phyloP scores from a whole-genome alignment of 30 jellyfish, hydroid and myxozoan genomes.

The Aurelia sp. region DNA sequence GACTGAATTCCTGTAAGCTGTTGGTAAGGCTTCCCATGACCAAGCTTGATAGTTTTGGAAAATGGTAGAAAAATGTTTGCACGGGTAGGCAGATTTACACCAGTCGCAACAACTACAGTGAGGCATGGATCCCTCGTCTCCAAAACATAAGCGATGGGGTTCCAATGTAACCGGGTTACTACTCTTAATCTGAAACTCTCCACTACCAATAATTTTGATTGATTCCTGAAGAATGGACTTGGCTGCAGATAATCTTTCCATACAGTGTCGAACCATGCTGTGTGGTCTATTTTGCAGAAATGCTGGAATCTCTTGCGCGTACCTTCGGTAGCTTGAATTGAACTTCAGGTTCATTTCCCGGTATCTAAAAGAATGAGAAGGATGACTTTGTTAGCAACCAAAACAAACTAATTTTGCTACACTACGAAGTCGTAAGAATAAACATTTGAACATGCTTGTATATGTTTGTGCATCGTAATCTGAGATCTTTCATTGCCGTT shows the following conservation, averaged over 20 bases:
- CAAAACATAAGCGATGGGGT: constrained; percentile 28
- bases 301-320: constrained; percentile 9
- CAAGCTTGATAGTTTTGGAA: constrained; percentile 7
- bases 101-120: constrained; percentile 38
- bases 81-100: constrained; percentile 20
- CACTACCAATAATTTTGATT: constrained; percentile 4
- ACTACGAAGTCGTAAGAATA: too few species aligned
- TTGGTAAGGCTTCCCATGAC: constrained; percentile 37
- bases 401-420: too few species aligned
- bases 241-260: constrained; percentile 18
- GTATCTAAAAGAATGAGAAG: not conserved
- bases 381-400: not conserved
- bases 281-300: constrained; percentile 35
- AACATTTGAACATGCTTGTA: not conserved
- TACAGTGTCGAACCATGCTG: constrained; percentile 28
- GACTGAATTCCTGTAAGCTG: constrained; percentile 29
- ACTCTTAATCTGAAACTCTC: constrained; percentile 8
- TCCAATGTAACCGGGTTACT: constrained; percentile 12
- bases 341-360: not conserved
- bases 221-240: not conserved
- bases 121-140: constrained; percentile 48
- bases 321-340: not conserved
- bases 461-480: not conserved
- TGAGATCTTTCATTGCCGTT: too few species aligned
- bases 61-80: constrained; percentile 36